Evolutionary conservation across 2,888 invertebrate genomes (phyloP).

Genomic region (Tiphia femorata): DNA sequence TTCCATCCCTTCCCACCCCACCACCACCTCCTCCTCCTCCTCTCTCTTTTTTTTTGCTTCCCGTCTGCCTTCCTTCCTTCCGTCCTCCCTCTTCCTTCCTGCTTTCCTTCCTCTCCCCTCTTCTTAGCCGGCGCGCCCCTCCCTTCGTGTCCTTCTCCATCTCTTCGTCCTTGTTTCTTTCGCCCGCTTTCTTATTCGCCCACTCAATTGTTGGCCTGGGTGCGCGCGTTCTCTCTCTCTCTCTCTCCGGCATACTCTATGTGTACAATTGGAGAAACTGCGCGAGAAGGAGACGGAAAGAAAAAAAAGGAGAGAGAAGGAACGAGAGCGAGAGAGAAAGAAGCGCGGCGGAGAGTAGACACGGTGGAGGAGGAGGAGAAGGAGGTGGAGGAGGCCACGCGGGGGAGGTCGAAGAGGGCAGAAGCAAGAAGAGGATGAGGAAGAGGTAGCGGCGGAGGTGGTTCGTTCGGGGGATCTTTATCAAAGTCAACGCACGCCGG

Average conservation of each 20-base stretch:
- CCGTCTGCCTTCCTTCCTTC: not conserved
- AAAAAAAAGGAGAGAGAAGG: slow-evolving; percentile 27
- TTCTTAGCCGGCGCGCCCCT: not conserved
- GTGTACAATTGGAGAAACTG: slow-evolving; percentile 37
- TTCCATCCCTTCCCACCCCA: no score
- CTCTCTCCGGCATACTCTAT: no score
- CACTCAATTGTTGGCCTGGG: no score
- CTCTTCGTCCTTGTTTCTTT: not conserved
- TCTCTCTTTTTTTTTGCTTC: not conserved
- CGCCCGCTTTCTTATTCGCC: slow-evolving; percentile 1
- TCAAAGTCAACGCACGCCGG: slow-evolving; percentile 69
- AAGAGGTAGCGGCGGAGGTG: slow-evolving; percentile 29
- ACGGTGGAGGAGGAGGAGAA: slow-evolving; percentile 21
- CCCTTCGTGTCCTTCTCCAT: not conserved
- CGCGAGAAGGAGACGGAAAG: slow-evolving; percentile 34
- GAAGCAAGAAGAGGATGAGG: slow-evolving; percentile 19
- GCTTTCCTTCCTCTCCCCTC: not conserved
- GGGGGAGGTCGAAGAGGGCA: slow-evolving; percentile 7
- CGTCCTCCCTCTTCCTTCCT: not conserved
- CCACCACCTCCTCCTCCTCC: not conserved
- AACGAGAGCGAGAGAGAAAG: slow-evolving; percentile 18
- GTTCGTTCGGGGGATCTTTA: slow-evolving; percentile 65
- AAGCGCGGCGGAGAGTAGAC: slow-evolving; percentile 4
- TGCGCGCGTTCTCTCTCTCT: no score
- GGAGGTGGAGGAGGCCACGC: slow-evolving; percentile 10